phyloP scores from a whole-genome alignment of 2,113 vertebrate genomes.

The Vanacampus margaritifer region DNA sequence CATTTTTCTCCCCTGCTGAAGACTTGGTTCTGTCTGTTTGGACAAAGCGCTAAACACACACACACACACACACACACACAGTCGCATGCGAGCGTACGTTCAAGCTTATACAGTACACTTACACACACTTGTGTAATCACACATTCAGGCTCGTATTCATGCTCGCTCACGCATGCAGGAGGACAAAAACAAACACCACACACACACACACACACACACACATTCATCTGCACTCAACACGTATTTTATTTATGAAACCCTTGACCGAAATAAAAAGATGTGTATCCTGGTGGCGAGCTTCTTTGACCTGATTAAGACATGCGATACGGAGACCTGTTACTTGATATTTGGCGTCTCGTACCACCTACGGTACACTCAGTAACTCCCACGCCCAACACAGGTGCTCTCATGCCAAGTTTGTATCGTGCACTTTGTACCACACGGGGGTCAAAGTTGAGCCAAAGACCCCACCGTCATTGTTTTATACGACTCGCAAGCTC shows the following conservation, averaged over 20 bases:
- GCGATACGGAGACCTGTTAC: constrained; percentile 5
- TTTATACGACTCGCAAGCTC: not conserved
- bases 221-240: not conserved
- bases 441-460: not conserved
- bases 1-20: constrained; percentile 53
- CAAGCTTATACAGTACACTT: not conserved
- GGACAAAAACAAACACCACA: constrained; percentile 8
- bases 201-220: constrained; percentile 7
- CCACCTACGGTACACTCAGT: not conserved
- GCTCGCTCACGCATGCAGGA: constrained; percentile 16
- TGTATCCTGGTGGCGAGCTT: not conserved
- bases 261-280: not conserved
- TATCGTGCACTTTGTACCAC: not conserved
- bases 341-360: constrained; percentile 1
- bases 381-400: constrained; percentile 15
- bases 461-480: not conserved
- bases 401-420: constrained; percentile 4
- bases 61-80: constrained; percentile 11
- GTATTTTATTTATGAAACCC: not conserved
- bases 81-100: constrained; percentile 4
- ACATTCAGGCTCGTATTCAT: constrained; percentile 21
- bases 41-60: constrained; percentile 47
- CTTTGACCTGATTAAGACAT: constrained; percentile 4
- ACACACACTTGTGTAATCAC: constrained; percentile 27
- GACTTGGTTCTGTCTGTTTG: constrained; percentile 52